Evolutionary conservation across 2,888 invertebrate species (phyloP).

Genomic region (Ctena decussata): DNA sequence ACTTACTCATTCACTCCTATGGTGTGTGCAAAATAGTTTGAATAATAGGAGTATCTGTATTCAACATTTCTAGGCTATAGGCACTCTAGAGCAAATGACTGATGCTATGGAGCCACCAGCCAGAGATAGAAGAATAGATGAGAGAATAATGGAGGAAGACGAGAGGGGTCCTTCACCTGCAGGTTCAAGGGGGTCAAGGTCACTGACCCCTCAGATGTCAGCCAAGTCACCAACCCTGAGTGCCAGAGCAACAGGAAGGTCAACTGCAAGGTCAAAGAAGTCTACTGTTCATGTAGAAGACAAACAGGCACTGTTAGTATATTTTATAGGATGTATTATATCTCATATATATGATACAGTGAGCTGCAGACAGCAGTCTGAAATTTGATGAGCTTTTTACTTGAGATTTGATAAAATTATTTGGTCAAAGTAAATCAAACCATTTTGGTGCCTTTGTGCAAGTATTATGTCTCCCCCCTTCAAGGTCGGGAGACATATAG

Average conservation of each 20-base stretch:
- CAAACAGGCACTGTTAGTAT: constrained; percentile 5
- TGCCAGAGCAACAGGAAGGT: constrained; percentile 66
- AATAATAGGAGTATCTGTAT: no score
- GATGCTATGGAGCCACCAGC: constrained; percentile 54
- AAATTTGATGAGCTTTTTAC: no score
- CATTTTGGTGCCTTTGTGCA: no score
- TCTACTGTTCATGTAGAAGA: constrained; percentile 9
- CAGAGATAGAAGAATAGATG: constrained; percentile 29
- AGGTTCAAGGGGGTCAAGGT: constrained; percentile 33
- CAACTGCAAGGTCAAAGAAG: constrained; percentile 48
- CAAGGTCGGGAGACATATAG: no score
- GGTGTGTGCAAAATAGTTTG: no score
- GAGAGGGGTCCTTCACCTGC: constrained; percentile 29
- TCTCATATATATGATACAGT: no score
- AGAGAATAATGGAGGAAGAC: not conserved
- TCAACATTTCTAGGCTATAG: constrained; percentile 46
- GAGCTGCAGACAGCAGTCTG: no score
- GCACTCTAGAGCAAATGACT: constrained; percentile 63
- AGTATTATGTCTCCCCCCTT: no score
- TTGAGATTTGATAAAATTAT: no score
- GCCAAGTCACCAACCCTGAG: constrained; percentile 67
- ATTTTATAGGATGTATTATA: no score
- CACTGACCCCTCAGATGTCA: constrained; percentile 64
- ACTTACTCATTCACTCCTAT: no score
- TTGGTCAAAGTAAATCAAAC: no score